A percentile compares a stretch with the other conserved stretches of the same genome.
These are phyloP conservation scores for Anableps anableps DNA, from an alignment of 2,797 vertebrate species.

Conservation along the genomic window DNA sequence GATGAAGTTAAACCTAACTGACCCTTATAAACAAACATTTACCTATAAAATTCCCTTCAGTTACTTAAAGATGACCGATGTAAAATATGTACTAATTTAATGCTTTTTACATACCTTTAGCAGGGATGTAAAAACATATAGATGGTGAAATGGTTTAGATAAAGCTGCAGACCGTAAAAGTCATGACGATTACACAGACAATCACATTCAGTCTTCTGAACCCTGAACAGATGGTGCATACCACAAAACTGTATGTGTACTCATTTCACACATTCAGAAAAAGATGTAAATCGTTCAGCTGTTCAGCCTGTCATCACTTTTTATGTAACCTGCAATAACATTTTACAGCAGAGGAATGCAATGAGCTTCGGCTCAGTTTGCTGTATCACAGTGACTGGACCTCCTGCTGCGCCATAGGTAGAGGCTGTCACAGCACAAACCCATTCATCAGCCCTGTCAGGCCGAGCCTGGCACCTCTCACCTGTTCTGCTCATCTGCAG, in stretches of 20 bases:
- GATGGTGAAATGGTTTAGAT: neutral
- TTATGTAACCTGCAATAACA: neutral
- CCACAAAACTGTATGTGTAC: neutral
- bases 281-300: neutral
- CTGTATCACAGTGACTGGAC: neutral
- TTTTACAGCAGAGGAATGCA: conserved; percentile 6
- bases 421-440: conserved; percentile 47
- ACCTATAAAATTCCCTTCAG: too few species aligned
- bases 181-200: neutral
- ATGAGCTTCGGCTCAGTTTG: conserved; percentile 18
- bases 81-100: neutral
- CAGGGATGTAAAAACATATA: neutral
- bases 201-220: neutral
- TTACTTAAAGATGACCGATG: too few species aligned
- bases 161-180: neutral
- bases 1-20: too few species aligned
- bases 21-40: too few species aligned
- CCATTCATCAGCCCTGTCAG: conserved; percentile 54
- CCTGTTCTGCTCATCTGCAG: conserved; percentile 67
- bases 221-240: neutral
- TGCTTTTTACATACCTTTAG: neutral
- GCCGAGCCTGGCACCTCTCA: conserved; percentile 34
- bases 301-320: conserved; percentile 20
- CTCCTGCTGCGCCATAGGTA: conserved; percentile 32
- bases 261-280: neutral